A percentile compares a stretch with the other conserved stretches of the same genome.
Conservation (phyloP, 1,140 invertebrate genomes). For the Nymphalis io region DNA sequence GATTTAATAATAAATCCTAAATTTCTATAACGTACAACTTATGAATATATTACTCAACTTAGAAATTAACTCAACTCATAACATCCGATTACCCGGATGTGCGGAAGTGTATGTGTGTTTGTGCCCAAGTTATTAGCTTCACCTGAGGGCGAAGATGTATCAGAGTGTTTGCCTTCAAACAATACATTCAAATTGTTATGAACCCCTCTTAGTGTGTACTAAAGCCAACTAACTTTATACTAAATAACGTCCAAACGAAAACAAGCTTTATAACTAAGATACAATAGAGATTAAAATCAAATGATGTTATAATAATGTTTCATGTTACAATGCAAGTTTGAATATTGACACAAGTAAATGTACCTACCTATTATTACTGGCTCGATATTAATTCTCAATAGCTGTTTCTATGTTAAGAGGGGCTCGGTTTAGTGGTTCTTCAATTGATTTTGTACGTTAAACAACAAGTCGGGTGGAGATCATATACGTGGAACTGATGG, state of each 20-base stretch:
- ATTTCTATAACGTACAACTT: not conserved
- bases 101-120: slow-evolving; percentile 27
- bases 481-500: not conserved
- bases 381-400: slow-evolving; percentile 38
- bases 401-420: slow-evolving; percentile 21
- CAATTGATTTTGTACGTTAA: slow-evolving; percentile 22
- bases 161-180: slow-evolving; percentile 68
- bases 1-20: too few species aligned
- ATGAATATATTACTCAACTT: not conserved
- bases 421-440: slow-evolving; percentile 13
- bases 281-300: slow-evolving; percentile 1
- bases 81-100: slow-evolving; percentile 33
- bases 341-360: slow-evolving; percentile 40
- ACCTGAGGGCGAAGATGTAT: slow-evolving; percentile 64
- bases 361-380: slow-evolving; percentile 38
- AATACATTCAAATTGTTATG: slow-evolving; percentile 66
- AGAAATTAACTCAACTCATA: slow-evolving; percentile 14
- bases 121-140: slow-evolving; percentile 62
- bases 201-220: slow-evolving; percentile 42
- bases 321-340: slow-evolving; percentile 32
- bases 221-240: slow-evolving; percentile 27
- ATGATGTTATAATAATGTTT: not conserved
- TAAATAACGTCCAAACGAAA: not conserved
- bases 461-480: not conserved
- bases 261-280: not conserved